phyloP scores from a whole-genome alignment of 1,140 invertebrate genomes.

The Cotesia typhae region DNA sequence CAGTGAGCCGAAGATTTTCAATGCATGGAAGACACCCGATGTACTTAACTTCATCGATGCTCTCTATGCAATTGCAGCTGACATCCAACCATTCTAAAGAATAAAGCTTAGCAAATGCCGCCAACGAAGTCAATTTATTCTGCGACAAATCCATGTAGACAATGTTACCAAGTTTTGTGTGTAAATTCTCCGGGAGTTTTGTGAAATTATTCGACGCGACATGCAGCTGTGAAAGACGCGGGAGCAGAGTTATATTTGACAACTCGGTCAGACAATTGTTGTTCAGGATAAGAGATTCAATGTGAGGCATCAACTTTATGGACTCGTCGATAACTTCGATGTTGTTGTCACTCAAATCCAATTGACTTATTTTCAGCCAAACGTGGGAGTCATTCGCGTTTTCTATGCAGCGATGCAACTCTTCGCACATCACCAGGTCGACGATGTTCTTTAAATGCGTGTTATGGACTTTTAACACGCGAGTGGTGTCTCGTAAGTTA shows the following conservation, averaged over 20 bases:
- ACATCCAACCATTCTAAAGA: slow-evolving; percentile 86
- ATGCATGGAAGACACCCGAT: slow-evolving; percentile 85
- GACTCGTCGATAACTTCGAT: slow-evolving; percentile 81
- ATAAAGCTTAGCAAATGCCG: slow-evolving; percentile 84
- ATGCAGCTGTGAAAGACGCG: slow-evolving; percentile 78
- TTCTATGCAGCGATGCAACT: slow-evolving; percentile 69
- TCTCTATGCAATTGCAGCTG: slow-evolving; percentile 83
- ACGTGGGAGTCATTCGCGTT: slow-evolving; percentile 63
- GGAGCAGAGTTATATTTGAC: slow-evolving; percentile 80
- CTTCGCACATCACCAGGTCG: slow-evolving; percentile 81
- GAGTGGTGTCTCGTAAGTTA: slow-evolving; percentile 75
- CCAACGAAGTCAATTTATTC: slow-evolving; percentile 80
- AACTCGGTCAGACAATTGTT: slow-evolving; percentile 81
- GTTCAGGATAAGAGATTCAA: slow-evolving; percentile 77
- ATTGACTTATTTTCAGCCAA: slow-evolving; percentile 64
- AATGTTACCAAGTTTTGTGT: slow-evolving; percentile 89
- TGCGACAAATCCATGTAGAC: slow-evolving; percentile 85
- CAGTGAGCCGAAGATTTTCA: slow-evolving; percentile 84
- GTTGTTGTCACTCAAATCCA: slow-evolving; percentile 84
- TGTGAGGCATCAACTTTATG: slow-evolving; percentile 79
- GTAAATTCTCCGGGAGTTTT: slow-evolving; percentile 75
- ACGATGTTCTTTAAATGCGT: slow-evolving; percentile 71
- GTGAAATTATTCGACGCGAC: slow-evolving; percentile 80
- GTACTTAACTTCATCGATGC: slow-evolving; percentile 83
- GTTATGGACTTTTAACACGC: slow-evolving; percentile 69